Conservation (phyloP, 2,113 vertebrate species). For the Mohoua ochrocephala region DNA sequence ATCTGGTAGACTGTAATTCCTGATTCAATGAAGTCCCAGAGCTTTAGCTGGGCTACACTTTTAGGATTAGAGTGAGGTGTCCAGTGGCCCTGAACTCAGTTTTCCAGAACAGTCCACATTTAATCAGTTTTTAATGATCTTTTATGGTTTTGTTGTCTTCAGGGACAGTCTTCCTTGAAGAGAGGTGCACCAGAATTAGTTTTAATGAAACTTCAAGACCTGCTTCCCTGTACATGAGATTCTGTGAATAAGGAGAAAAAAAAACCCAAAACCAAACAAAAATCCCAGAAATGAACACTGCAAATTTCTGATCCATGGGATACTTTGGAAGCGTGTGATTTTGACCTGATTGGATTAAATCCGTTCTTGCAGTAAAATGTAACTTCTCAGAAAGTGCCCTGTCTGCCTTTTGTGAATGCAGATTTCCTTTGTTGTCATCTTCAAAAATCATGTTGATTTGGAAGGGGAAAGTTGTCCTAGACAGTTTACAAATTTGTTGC, state of each 20-base stretch:
- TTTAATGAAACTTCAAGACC: not conserved
- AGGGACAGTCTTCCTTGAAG: not conserved
- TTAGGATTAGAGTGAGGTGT: not conserved
- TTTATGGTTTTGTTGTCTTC: not conserved
- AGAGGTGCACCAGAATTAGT: not conserved
- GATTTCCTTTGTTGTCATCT: not conserved
- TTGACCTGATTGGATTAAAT: not conserved
- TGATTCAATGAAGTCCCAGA: not conserved
- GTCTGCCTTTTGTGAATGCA: not conserved
- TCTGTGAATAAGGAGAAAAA: not conserved
- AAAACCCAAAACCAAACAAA: not conserved
- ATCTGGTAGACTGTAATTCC: not conserved
- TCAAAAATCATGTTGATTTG: not conserved
- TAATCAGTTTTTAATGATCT: not conserved
- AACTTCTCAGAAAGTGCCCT: not conserved
- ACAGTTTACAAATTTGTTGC: not conserved
- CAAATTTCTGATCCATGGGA: not conserved
- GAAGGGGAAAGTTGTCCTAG: not conserved
- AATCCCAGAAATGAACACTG: not conserved
- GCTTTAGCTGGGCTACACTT: not conserved
- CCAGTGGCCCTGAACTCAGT: not conserved
- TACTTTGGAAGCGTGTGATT: not conserved
- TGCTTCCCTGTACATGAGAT: not conserved
- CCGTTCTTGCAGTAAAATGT: accelerated
- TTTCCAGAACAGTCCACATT: not conserved